Evolutionary conservation across 2,113 vertebrate genomes (phyloP).

Genomic region (Salvelinus alpinus): DNA sequence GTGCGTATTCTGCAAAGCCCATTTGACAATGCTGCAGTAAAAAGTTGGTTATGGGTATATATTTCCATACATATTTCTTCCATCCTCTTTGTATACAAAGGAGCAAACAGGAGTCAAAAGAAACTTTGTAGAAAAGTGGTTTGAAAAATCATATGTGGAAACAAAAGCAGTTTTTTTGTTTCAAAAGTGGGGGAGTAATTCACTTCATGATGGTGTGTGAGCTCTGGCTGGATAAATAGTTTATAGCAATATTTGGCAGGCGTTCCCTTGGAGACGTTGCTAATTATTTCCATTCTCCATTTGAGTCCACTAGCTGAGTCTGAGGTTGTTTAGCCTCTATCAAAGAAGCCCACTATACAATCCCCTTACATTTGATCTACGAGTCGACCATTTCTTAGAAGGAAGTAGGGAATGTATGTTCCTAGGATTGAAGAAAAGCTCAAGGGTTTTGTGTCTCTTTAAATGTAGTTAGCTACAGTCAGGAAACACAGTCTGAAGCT

Average conservation of each 20-base stretch:
- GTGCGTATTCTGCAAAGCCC: no score
- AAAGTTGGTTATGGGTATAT: no score
- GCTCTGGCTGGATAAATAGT: conserved; percentile 56
- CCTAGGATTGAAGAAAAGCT: neutral
- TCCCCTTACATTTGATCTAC: neutral
- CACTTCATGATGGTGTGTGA: conserved; percentile 42
- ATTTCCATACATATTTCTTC: conserved; percentile 29
- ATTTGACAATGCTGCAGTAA: no score
- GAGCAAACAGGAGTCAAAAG: neutral
- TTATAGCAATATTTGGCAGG: conserved; percentile 63
- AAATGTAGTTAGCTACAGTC: no score
- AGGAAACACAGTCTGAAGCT: no score
- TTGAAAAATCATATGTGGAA: conserved; percentile 15
- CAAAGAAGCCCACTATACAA: conserved; percentile 1
- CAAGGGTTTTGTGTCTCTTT: no score
- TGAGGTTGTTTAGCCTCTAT: conserved; percentile 31
- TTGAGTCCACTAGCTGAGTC: conserved; percentile 24
- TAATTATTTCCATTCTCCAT: conserved; percentile 69
- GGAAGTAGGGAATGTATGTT: neutral
- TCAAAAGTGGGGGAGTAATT: conserved; percentile 6
- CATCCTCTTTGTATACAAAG: conserved; percentile 27
- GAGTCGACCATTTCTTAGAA: conserved; percentile 3
- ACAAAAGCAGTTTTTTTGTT: neutral
- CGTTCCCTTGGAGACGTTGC: conserved; percentile 58
- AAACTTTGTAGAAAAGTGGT: neutral